Base-by-base conservation (phyloP, 2,113 vertebrate species). In the Orycteropus afer region DNA sequence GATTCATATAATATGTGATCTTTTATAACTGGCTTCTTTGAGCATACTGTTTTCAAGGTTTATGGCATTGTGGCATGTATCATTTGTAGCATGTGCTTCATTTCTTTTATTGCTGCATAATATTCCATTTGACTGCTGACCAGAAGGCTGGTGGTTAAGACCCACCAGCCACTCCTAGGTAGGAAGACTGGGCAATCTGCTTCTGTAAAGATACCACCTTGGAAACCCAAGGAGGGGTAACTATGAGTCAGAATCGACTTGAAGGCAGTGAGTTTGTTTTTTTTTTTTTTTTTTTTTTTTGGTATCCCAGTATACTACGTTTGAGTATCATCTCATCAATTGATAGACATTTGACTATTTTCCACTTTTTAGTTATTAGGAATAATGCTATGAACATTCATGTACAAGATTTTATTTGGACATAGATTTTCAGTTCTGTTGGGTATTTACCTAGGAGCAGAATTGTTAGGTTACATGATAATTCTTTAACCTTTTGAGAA, bases 371-470 rank as follows among this genome's bases (percentile, higher is more conserved):
- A 53, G 47, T 76, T 55, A 4, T 65, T 78, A 86, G 42, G 90
- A 92, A 51, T 78, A 34, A 25, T 81, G 2, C 74, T 92, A 0
- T 88, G 81, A 90, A 12, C 45, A 81, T 86, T 92, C 67, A 40
- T 55, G 3, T 91, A 80, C 15, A 65, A 20, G 17, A 63, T 95
- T 95, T 92, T 49, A 0, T 71, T 23, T 90, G 14, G 29, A 76
- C 61, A 86, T 27, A 11, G 59, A n/a, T 92, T 92, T 94, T 76
- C 25, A 86, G 61, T 86, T 95, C 18, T 93, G 12, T 79, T 79
- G 45, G n/a, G 34, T 67, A 37, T 73, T 29, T 90, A 78, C 14
- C 15, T 79, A 61, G 6, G 17, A 53, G 61, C 73, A 59, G 51
- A 81, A 51, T 92, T 80, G 29, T 15, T 95, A 55, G 34, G 63